Evolutionary conservation across 2,113 vertebrate genomes (phyloP), one percentile per base, ranked within the genome.

Genomic region (Hiodon alosoides): DNA sequence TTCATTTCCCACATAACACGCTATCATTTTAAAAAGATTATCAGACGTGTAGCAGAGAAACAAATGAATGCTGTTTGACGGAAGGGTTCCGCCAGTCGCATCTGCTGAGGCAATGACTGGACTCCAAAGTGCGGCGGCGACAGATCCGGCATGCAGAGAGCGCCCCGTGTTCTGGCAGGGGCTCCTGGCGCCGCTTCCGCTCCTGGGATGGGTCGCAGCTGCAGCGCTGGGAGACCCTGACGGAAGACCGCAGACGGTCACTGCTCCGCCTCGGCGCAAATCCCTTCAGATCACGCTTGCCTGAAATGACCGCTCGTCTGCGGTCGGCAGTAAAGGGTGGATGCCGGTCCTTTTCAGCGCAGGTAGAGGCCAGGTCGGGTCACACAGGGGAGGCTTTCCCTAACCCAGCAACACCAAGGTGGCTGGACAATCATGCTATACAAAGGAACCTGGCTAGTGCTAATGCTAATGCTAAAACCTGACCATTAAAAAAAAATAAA

Each of bases 81-180:
- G 55, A 75, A 55, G 47, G 47, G 55, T 54, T 67, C 66, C 64
- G 14, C 14, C 11, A 31, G 51, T 66, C 64, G 58, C 11, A 52
- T 67, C 62, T 53, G 51, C 61, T 7, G 73, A 47, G 54, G 53
- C 73, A 11, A 51, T 67, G 73, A n/a, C 65, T 68, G 65, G 73
- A 57, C 73, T 59, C 60, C 73, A 50, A 57, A 68, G 73, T 14
- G 3, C 10, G 10, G 52, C 52, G 72, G 2, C 48, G 64, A 69
- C 62, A 47, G 53, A 17, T 17, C 46, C 53, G 5, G 52, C 48
- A n/a, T 64, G 4, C 9, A 13, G 61, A 50, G 61, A 50, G 5
- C 16, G 11, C 67, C 62, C 17, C 47, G 2, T 66, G 7, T 66
- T 50, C 55, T 67, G 64, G 64, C 62, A n/a, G 52, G 64, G 13